Percentiles rank a stretch among this genome's conserved stretches.
Evolutionary conservation across 2,888 invertebrate species (phyloP).

Genomic region (Orgyia antiqua): DNA sequence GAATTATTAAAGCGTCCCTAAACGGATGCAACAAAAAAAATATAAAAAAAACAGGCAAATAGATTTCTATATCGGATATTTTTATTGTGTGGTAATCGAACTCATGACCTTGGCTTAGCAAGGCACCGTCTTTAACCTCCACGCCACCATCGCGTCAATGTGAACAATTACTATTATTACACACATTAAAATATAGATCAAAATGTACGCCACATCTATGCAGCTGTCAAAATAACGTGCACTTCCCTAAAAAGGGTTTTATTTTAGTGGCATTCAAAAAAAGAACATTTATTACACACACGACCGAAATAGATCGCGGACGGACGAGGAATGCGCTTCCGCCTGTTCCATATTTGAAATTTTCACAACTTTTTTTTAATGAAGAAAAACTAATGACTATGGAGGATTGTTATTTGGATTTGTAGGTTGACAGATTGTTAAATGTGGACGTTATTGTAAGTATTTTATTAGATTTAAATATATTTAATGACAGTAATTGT

Average conservation of each 20-base stretch:
- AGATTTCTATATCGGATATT: no score
- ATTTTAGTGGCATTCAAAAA: slow-evolving; percentile 13
- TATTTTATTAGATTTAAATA: no score
- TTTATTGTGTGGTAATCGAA: no score
- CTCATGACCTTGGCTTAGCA: no score
- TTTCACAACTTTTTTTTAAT: slow-evolving; percentile 38
- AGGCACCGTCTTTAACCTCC: no score
- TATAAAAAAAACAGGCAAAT: no score
- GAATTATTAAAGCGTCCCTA: no score
- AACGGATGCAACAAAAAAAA: no score
- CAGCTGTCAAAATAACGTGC: slow-evolving; percentile 23
- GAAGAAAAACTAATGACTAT: slow-evolving; percentile 11
- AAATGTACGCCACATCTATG: slow-evolving; percentile 19
- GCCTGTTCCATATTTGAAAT: slow-evolving; percentile 52
- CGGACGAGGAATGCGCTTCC: slow-evolving; percentile 52
- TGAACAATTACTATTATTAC: no score
- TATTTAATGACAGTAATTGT: no score
- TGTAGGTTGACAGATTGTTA: slow-evolving; percentile 15
- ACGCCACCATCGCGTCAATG: no score
- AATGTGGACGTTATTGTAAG: background rate
- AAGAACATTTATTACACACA: slow-evolving; percentile 22
- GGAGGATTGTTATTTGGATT: slow-evolving; percentile 8
- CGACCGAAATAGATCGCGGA: slow-evolving; percentile 44
- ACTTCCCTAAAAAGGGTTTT: slow-evolving; percentile 15
- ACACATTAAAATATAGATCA: no score